These are phyloP conservation scores for Bergia puertoricense DNA, from an alignment of 92 coral and sea anemone genomes.

Conservation along the genomic window DNA sequence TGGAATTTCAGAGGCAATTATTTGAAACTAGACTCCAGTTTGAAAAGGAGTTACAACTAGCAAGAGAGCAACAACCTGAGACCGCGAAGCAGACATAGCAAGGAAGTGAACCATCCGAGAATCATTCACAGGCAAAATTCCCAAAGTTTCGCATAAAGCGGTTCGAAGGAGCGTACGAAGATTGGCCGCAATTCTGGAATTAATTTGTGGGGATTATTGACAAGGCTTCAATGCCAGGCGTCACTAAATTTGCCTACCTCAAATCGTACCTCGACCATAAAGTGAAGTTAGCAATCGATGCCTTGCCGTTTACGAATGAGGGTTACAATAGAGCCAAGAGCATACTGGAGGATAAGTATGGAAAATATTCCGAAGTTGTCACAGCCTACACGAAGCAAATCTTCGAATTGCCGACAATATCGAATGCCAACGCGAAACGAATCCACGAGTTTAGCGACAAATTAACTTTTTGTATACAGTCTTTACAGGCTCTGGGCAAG, in stretches of 20 bases:
- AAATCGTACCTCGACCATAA: slow-evolving; percentile 23
- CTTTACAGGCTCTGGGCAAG: slow-evolving; percentile 45
- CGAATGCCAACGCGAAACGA: slow-evolving; percentile 30
- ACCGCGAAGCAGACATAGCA: background rate
- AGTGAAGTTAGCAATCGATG: slow-evolving; percentile 44
- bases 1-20: slow-evolving; percentile 50
- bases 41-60: slow-evolving; percentile 38
- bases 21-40: slow-evolving; percentile 54
- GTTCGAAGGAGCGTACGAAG: slow-evolving; percentile 46
- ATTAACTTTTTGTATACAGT: slow-evolving; percentile 41
- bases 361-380: slow-evolving; percentile 33
- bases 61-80: slow-evolving; percentile 2
- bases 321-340: slow-evolving; percentile 58
- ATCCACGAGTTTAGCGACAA: slow-evolving; percentile 59
- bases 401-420: slow-evolving; percentile 33
- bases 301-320: slow-evolving; percentile 50
- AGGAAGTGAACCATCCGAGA: background rate
- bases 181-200: slow-evolving; percentile 53
- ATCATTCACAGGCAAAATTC: slow-evolving; percentile 43
- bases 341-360: slow-evolving; percentile 41
- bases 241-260: slow-evolving; percentile 56
- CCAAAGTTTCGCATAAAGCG: slow-evolving; percentile 39
- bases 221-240: slow-evolving; percentile 24
- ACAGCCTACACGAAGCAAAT: slow-evolving; percentile 41
- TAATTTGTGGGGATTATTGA: slow-evolving; percentile 48